Percentiles rank a stretch among this genome's conserved stretches.
phyloP scores from a whole-genome alignment of 2,113 vertebrate genomes.

The Platysteira castanea region DNA sequence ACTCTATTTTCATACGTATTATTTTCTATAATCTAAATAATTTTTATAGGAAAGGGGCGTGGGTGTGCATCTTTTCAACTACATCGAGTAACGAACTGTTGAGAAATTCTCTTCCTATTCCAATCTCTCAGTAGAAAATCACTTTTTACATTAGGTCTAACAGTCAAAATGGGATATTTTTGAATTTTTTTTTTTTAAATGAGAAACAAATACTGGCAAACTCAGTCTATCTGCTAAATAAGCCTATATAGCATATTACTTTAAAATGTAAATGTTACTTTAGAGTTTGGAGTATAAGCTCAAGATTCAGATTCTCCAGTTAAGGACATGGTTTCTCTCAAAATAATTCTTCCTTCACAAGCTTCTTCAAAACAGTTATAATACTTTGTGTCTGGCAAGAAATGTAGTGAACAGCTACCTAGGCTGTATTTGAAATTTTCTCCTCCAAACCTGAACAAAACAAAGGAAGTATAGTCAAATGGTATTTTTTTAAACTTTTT shows the following conservation, averaged over 20 bases:
- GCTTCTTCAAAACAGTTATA: background rate
- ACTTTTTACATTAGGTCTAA: background rate
- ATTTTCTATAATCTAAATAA: background rate
- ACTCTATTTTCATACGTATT: background rate
- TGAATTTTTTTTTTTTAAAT: background rate
- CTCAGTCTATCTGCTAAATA: background rate
- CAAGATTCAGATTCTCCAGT: background rate
- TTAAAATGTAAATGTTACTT: background rate
- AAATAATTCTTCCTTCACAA: background rate
- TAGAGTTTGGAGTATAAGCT: background rate
- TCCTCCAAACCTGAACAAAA: background rate
- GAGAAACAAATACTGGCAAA: background rate
- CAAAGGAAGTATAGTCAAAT: background rate
- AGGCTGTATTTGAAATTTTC: background rate
- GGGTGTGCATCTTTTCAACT: background rate
- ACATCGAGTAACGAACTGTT: background rate
- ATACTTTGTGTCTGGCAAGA: background rate
- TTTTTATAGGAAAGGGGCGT: rapidly evolving
- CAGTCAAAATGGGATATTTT: background rate
- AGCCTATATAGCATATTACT: background rate
- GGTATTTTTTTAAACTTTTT: background rate
- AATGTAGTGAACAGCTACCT: background rate
- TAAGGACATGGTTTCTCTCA: background rate
- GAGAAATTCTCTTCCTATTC: background rate
- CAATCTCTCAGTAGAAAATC: background rate